phyloP scores from a whole-genome alignment of 2,888 invertebrate species.

The Eupithecia inturbata region DNA sequence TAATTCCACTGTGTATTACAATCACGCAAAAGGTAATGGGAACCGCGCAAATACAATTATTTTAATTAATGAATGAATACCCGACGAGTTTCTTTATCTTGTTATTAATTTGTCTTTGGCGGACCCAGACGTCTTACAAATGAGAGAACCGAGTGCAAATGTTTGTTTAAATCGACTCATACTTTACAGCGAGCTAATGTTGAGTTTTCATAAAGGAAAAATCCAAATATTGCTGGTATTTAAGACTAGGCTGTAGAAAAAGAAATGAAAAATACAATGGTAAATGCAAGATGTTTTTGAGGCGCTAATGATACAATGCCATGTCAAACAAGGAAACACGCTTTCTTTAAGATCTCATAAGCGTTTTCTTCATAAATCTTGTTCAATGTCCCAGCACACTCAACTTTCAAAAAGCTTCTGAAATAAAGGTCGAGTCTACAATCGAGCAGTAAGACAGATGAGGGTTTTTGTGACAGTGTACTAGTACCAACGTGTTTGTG shows the following conservation, averaged over 20 bases:
- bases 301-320: constrained; percentile 3
- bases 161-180: constrained; percentile 55
- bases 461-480: neutral
- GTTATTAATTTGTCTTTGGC: constrained; percentile 83
- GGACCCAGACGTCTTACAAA: constrained; percentile 78
- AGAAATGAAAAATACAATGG: too few relatives aligned
- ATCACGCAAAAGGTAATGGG: constrained; percentile 71
- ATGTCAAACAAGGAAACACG: constrained; percentile 1
- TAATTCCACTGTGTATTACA: constrained; percentile 34
- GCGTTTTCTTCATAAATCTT: constrained; percentile 30
- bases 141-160: constrained; percentile 69
- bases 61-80: constrained; percentile 84
- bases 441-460: neutral
- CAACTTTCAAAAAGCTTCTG: constrained; percentile 10
- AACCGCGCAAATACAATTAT: constrained; percentile 81
- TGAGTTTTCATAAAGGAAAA: neutral
- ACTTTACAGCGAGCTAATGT: constrained; percentile 25
- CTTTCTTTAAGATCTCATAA: constrained; percentile 16
- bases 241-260: too few relatives aligned
- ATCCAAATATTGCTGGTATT: neutral
- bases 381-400: constrained; percentile 47
- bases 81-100: constrained; percentile 82
- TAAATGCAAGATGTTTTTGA: neutral
- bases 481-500: neutral
- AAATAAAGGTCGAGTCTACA: constrained; percentile 1